A percentile compares a stretch with the other conserved stretches of the same genome.
Evolutionary conservation across 2,113 vertebrate species (phyloP).

Genomic region (Balaeniceps rex): DNA sequence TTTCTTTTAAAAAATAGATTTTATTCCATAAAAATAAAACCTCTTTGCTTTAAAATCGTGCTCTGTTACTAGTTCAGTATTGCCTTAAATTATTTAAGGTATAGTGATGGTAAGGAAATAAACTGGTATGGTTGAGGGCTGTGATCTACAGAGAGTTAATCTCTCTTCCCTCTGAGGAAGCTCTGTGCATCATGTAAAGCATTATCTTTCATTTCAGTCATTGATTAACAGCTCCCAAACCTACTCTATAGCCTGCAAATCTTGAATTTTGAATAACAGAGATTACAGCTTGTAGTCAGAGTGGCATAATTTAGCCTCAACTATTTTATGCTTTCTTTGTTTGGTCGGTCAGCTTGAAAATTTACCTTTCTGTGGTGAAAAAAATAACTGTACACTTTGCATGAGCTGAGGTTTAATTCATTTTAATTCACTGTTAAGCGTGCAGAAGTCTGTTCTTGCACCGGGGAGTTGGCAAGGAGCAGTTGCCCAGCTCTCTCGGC

Average conservation of each 20-base stretch:
- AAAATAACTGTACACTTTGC: not conserved
- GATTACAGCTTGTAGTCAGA: not conserved
- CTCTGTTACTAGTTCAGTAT: not conserved
- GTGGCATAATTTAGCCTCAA: not conserved
- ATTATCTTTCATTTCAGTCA: not conserved
- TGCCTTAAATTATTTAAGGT: not conserved
- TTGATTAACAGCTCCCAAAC: conserved; percentile 4
- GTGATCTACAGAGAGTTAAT: not conserved
- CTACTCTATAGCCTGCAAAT: not conserved
- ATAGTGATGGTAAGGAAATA: not conserved
- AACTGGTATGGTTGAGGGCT: not conserved
- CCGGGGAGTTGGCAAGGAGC: not conserved
- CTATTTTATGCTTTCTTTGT: not conserved
- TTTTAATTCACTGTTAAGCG: not conserved
- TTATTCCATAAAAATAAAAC: not conserved
- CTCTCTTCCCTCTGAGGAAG: not conserved
- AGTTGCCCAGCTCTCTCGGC: not conserved
- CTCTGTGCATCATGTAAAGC: not conserved
- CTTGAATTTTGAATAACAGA: not conserved
- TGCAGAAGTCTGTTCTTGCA: not conserved
- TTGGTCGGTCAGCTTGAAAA: not conserved
- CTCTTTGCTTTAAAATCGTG: not conserved
- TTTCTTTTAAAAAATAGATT: not conserved
- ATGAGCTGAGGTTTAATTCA: not conserved
- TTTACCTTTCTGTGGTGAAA: not conserved